Conservation (phyloP, 2,113 vertebrate species). For the Laticauda colubrina region DNA sequence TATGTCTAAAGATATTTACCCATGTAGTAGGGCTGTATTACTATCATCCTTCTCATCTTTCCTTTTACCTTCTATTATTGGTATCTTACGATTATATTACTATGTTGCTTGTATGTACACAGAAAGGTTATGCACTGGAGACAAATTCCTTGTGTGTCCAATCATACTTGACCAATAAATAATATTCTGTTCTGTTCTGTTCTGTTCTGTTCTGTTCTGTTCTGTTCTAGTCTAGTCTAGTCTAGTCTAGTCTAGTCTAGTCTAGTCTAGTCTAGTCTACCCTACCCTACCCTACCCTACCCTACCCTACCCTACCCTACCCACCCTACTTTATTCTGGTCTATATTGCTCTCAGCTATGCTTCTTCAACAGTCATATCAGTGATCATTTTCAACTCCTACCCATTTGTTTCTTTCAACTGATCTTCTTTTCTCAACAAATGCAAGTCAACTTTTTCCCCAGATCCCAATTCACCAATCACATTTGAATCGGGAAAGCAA, state of each 20-base stretch:
- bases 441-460: neutral
- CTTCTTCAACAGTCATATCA: neutral
- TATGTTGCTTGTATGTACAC: neutral
- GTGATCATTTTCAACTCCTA: neutral
- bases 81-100: neutral
- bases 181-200: too few relatives aligned
- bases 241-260: too few relatives aligned
- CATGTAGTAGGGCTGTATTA: neutral
- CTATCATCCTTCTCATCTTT: neutral
- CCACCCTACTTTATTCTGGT: too few relatives aligned
- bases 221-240: too few relatives aligned
- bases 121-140: neutral
- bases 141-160: neutral
- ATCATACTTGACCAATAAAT: neutral
- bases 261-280: too few relatives aligned
- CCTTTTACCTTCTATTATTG: neutral
- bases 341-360: neutral
- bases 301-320: too few relatives aligned
- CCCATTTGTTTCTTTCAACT: neutral
- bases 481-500: neutral
- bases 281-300: too few relatives aligned
- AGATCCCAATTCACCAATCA: neutral
- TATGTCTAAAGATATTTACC: neutral
- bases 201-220: too few relatives aligned
- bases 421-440: neutral